Percentiles rank a stretch among this genome's conserved stretches.
Evolutionary conservation across 1,140 invertebrate genomes (phyloP).

Genomic region (Ectropis grisescens): DNA sequence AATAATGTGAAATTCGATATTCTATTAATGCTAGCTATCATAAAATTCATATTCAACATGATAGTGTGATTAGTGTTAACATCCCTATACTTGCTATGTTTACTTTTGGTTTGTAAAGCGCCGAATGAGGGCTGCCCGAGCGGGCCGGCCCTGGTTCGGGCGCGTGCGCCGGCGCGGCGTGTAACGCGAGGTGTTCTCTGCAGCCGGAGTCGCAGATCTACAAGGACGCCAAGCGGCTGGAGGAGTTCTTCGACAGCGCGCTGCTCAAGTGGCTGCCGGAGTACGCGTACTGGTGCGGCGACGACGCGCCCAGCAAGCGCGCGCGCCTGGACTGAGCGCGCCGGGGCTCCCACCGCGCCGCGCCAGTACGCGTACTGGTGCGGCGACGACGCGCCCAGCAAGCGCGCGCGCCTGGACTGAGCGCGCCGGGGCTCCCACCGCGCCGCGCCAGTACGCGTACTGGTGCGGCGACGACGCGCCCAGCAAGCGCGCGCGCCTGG

Average conservation of each 20-base stretch:
- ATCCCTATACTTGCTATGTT: no score
- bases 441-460: neutral
- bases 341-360: constrained; percentile 2
- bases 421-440: neutral
- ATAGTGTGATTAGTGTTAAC: no score
- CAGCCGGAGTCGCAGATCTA: constrained; percentile 88
- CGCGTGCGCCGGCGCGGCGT: neutral
- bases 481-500: neutral
- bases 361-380: no score
- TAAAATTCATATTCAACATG: no score
- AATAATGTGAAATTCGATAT: no score
- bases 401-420: constrained; percentile 1
- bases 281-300: constrained; percentile 71
- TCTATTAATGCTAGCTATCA: no score
- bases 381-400: constrained; percentile 1
- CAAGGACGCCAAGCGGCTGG: constrained; percentile 85
- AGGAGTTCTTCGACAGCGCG: constrained; percentile 88
- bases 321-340: constrained; percentile 26
- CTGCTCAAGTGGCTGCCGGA: constrained; percentile 85
- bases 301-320: constrained; percentile 45
- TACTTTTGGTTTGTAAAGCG: no score
- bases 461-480: no score
- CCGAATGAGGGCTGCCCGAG: no score
- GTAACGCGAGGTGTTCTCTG: no score
- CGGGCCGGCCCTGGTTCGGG: neutral